Base-by-base conservation (phyloP, 2,113 vertebrate genomes). In the Empidonax alnorum region DNA sequence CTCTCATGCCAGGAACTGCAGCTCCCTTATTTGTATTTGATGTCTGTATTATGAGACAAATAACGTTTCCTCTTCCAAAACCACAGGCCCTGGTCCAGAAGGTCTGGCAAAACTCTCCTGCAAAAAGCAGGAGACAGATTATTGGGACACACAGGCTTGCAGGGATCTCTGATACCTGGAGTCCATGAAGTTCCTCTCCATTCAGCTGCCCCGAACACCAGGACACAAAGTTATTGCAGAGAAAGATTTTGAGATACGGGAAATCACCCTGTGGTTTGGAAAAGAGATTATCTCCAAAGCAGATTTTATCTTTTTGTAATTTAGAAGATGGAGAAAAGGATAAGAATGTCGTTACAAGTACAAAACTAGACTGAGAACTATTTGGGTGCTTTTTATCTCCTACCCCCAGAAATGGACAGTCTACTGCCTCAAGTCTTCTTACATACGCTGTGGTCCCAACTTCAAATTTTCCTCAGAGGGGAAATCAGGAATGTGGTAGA, bases 21-120 rank as follows among this genome's bases (percentile, higher is more conserved):
- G 87, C 74, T 95, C 89, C 81, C 87, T 95, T 95, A 87, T 94
- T 96, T 95, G 89, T 72, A 79, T 92, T 97, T 96, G 93, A 87
- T 93, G 89, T 95, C 91, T 95, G 62, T 76, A 82, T 92, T 76
- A 89, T 49, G 84, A 96, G 87, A 94, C 73, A 95, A 95, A 94
- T 75, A 87, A 82, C 20, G 41, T 84, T 95, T 95, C 81, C 81
- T 93, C 49, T 96, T 86, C 89, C 77, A 95, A 96, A 96, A 91
- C 91, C 87, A 69, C 89, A 95, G 37, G 55, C 52, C 21, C 52
- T 92, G 83, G 77, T 77, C 73, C 77, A 92, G 73, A 84, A 84
- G 44, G 87, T 90, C 91, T 94, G 87, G 81, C 77, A 94, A 91
- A 95, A 73, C n/a, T 93, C 61, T 72, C 9, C 15, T 9, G 7